Evolutionary conservation across 2,113 vertebrate genomes (phyloP).

Genomic region (Apistogramma diplotaenia): DNA sequence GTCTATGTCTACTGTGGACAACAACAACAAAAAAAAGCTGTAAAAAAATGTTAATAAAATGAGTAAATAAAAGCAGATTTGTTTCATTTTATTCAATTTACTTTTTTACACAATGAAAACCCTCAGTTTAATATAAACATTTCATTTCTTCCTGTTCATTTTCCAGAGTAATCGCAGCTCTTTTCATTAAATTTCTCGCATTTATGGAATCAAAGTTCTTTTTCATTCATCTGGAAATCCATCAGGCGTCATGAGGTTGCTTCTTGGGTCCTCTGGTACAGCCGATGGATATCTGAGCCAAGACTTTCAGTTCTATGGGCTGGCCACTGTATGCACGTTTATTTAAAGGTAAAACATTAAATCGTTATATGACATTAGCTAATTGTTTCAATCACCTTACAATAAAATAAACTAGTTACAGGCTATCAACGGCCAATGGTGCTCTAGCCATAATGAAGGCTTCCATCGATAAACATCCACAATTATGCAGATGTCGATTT

Average conservation of each 20-base stretch:
- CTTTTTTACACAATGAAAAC: too few relatives aligned
- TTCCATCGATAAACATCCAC: too few relatives aligned
- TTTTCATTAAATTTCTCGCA: too few relatives aligned
- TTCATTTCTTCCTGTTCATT: background rate
- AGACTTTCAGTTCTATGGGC: rapidly evolving
- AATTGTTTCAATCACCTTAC: background rate
- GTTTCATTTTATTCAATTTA: background rate
- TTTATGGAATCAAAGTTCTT: too few relatives aligned
- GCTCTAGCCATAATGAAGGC: too few relatives aligned
- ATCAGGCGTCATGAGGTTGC: background rate
- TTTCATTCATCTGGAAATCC: background rate
- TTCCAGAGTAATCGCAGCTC: background rate
- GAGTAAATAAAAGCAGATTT: background rate
- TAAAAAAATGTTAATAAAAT: background rate
- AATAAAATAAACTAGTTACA: background rate
- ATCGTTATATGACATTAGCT: rapidly evolving
- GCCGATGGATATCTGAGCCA: too few relatives aligned
- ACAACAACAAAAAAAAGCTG: too few relatives aligned
- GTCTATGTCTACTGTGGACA: too few relatives aligned
- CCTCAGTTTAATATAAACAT: rapidly evolving
- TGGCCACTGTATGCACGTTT: background rate
- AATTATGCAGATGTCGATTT: too few relatives aligned
- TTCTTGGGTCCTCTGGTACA: too few relatives aligned
- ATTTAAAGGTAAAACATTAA: background rate
- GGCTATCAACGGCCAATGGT: too few relatives aligned